phyloP scores from a whole-genome alignment of 2,888 invertebrate genomes.

The Chrysomela aeneicollis region DNA sequence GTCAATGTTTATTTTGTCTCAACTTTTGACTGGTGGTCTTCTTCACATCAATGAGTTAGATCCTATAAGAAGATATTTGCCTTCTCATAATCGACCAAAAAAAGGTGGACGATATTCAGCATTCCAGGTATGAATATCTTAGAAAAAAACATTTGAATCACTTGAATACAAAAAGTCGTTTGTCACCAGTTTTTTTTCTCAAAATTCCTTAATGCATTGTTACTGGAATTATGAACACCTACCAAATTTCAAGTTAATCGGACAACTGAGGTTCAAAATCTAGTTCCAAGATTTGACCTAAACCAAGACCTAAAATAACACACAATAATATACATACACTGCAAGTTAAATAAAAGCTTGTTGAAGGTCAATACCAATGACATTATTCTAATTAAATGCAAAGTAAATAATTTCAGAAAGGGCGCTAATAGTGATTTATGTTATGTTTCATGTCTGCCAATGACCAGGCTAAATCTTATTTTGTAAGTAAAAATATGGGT shows the following conservation, averaged over 20 bases:
- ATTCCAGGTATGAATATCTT: constrained; percentile 91
- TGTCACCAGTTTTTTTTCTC: too few species aligned
- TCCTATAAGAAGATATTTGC: constrained; percentile 92
- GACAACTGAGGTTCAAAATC: too few species aligned
- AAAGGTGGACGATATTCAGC: constrained; percentile 94
- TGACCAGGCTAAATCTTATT: constrained; percentile 49
- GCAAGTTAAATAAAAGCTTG: too few species aligned
- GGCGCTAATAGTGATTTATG: constrained; percentile 17
- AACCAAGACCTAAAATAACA: too few species aligned
- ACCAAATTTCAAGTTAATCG: too few species aligned
- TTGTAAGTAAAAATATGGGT: constrained; percentile 48
- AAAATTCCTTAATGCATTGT: too few species aligned
- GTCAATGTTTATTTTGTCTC: constrained; percentile 92
- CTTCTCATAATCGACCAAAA: constrained; percentile 93
- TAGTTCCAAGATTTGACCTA: too few species aligned
- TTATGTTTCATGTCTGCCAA: constrained; percentile 35
- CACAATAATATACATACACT: too few species aligned
- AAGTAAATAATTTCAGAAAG: not conserved
- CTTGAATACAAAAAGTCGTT: too few species aligned
- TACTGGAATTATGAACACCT: too few species aligned
- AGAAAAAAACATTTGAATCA: too few species aligned
- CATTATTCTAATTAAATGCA: not conserved
- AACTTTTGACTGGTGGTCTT: constrained; percentile 87
- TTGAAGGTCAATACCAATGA: too few species aligned
- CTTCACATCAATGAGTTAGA: constrained; percentile 95